Evolutionary conservation across 2,113 vertebrate genomes (phyloP), one percentile per base, ranked within the genome.

Genomic region (Callopanchax toddi): DNA sequence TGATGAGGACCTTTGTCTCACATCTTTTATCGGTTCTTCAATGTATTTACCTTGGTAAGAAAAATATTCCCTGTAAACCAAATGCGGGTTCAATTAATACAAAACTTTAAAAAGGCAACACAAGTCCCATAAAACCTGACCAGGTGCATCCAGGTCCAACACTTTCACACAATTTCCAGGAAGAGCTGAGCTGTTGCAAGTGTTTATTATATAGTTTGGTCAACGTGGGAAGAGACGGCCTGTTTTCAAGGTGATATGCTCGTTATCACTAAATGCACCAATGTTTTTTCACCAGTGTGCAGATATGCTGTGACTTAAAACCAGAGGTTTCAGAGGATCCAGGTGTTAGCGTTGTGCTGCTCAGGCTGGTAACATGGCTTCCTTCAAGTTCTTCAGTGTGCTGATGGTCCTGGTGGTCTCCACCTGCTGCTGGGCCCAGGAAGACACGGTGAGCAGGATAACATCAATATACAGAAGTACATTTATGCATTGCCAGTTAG

Each of bases 381-480:
- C 40, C 32, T 4, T 78, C 11, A 85, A 26, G 2, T 22, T 23
- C 34, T 7, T 81, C 44, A 0, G 55, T 16, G 29, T 84, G 9
- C 39, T 85, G 60, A 36, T 73, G 46, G 53, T 86, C 45, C 70
- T 87, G 6, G 29, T 69, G 50, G 42, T 64, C 21, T 64, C 61
- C 2, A 39, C 37, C 20, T 17, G 65, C 71, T 81, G 66, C 71
- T 53, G 75, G 77, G 87, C 86, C 17, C 68, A 74, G 45, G 84
- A 88, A 17, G 80, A 87, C 17, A 58, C 81, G 84, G 84, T 84
- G 39, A 82, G 56, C 16, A 36, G 22, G 1, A 48, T 26, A 13
- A 36, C 10, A 2, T 36, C 12, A 37, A 37, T 37, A 37, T 32
- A 32, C 6, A 32, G 29, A 26, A 26, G 10, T 13, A 13, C 36